Evolutionary conservation across 2,797 vertebrate genomes (phyloP), one percentile per base, ranked within the genome.

Genomic region (Echeneis naucrates): DNA sequence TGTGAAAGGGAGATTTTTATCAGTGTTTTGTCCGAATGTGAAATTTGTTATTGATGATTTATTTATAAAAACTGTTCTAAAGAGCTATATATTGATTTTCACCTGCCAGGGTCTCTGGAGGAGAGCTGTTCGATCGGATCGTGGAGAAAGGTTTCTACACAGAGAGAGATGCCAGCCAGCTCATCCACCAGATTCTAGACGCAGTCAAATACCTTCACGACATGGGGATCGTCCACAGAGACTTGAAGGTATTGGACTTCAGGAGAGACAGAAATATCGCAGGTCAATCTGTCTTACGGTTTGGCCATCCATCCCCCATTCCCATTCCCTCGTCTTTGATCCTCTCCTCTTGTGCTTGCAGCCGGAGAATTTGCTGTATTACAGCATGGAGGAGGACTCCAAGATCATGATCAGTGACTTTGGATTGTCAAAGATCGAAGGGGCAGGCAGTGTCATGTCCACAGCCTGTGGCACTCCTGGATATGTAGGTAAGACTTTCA

Each of bases 391-490:
- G 0, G 97, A 98, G 74, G 97, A 99, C 89, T 98, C 98, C 52
- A 98, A 98, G 90, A 99, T 99, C 77, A 99, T 99, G 98, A 99
- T 99, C 91, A 99, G 97, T 0, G 98, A 99, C 88, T 99, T 99
- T 0, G 98, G 98, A 33, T 89, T 99, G 72, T 99, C 98, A 0
- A 99, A 99, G 94, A 98, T 99, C 0, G 97, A 98, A 86, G 96
- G 95, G 65, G 93, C 96, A 0, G 95, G 95, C 74, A 98, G 95
- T 0, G 96, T 98, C 80, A 98, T 99, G 95, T 97, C 98, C 71
- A 99, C 97, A 0, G 97, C 97, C 50, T 99, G 97, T 0, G 97
- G 97, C 8, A 98, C 97, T n/a, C 98, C 98, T 0, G 98, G 98
- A 92, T 99, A 99, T 1, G 98, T 99, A 72, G 98, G 98, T 98